Percentiles rank a stretch among this genome's conserved stretches.
Evolutionary conservation across 1,140 invertebrate genomes (phyloP).

Genomic region (Drosophila auraria): DNA sequence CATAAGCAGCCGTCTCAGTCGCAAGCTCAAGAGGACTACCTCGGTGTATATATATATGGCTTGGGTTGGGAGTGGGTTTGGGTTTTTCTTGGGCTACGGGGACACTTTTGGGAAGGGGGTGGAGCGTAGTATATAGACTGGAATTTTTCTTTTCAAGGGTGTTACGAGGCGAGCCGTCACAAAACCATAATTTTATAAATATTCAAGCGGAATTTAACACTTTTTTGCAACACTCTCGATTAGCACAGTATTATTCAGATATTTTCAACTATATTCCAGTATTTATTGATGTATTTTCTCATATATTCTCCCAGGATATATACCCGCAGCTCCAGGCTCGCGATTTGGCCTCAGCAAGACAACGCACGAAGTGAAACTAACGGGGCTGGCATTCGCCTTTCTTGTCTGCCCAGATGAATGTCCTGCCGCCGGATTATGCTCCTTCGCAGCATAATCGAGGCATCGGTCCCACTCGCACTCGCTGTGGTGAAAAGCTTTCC

Average conservation of each 20-base stretch:
- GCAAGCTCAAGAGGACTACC: conserved; percentile 11
- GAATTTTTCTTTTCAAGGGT: conserved; percentile 58
- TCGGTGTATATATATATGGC: conserved; percentile 12
- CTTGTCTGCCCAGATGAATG: conserved; percentile 76
- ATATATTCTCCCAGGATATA: conserved; percentile 30
- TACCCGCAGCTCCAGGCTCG: conserved; percentile 69
- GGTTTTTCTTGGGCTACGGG: background rate
- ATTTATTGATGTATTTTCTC: conserved; percentile 22
- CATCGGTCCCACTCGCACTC: conserved; percentile 42
- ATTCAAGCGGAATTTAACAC: background rate
- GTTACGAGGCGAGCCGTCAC: conserved; percentile 13
- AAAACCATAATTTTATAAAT: conserved; percentile 1
- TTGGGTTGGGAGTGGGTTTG: background rate
- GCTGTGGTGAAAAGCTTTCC: conserved; percentile 78
- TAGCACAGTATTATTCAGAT: conserved; percentile 33
- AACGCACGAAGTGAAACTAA: conserved; percentile 85
- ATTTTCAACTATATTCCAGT: conserved; percentile 24
- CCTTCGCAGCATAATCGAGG: conserved; percentile 59
- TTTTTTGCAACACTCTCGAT: conserved; percentile 5
- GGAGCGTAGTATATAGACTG: conserved; percentile 66
- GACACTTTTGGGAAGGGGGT: conserved; percentile 11
- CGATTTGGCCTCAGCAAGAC: conserved; percentile 84
- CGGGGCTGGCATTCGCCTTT: conserved; percentile 75
- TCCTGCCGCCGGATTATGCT: conserved; percentile 75
- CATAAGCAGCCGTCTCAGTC: conserved; percentile 66